Percentiles rank a stretch among this genome's conserved stretches.
phyloP scores from a whole-genome alignment of 1,140 invertebrate species.

The Drosophila ambigua region DNA sequence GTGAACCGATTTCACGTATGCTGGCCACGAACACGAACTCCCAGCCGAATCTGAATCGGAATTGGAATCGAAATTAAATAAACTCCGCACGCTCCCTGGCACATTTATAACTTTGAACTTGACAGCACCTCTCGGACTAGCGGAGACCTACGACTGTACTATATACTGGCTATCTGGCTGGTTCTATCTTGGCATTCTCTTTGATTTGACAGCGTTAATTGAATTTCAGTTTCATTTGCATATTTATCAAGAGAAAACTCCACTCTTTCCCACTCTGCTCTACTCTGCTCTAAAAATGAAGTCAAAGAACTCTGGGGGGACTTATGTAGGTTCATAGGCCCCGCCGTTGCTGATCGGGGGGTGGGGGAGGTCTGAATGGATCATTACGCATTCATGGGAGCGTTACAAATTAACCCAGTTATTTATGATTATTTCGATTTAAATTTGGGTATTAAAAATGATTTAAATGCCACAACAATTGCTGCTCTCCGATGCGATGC shows the following conservation, averaged over 20 bases:
- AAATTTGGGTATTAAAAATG: constrained; percentile 69
- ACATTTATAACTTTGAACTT: constrained; percentile 79
- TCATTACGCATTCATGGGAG: constrained; percentile 75
- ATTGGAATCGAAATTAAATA: constrained; percentile 58
- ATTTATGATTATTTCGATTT: constrained; percentile 75
- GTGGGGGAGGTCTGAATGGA: constrained; percentile 59
- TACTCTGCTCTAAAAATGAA: background rate
- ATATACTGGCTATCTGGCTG: background rate
- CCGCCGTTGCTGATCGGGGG: constrained; percentile 19
- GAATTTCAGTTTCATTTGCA: constrained; percentile 69
- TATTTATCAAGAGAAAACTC: constrained; percentile 18
- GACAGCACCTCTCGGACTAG: constrained; percentile 43
- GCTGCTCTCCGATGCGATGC: constrained; percentile 1
- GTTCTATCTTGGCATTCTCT: constrained; percentile 17
- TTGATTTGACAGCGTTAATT: constrained; percentile 73
- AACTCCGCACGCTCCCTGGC: constrained; percentile 65
- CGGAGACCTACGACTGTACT: background rate
- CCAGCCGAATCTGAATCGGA: too few relatives aligned
- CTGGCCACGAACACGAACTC: constrained; percentile 40
- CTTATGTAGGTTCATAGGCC: constrained; percentile 10
- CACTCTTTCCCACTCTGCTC: too few relatives aligned
- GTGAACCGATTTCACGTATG: constrained; percentile 59
- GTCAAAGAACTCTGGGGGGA: constrained; percentile 9
- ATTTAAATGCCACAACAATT: constrained; percentile 54
- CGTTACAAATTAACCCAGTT: constrained; percentile 82